Evolutionary conservation across 2,113 vertebrate species (phyloP).

Genomic region (Platysternon megacephalum): DNA sequence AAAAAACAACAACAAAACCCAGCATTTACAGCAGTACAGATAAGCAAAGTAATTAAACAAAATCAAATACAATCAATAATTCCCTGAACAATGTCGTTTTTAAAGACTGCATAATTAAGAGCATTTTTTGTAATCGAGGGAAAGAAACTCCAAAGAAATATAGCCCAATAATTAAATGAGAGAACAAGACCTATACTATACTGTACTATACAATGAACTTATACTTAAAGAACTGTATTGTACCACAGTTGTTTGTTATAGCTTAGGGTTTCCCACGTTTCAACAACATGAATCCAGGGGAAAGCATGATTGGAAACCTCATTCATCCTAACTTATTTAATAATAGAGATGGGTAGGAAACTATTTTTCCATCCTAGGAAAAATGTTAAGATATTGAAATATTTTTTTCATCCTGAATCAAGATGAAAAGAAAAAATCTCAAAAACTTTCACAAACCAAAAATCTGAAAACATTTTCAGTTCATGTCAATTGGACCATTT

Average conservation of each 20-base stretch:
- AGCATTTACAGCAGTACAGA: background rate
- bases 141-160: background rate
- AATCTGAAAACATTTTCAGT: too few species aligned
- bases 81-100: background rate
- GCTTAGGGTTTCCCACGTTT: background rate
- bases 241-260: background rate
- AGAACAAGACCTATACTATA: background rate
- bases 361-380: too few species aligned
- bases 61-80: background rate
- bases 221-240: too few species aligned
- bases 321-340: background rate
- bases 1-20: background rate
- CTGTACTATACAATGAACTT: background rate
- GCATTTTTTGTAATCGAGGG: background rate
- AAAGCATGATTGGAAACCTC: background rate
- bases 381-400: too few species aligned
- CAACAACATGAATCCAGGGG: too few species aligned
- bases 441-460: too few species aligned
- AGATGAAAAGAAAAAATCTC: too few species aligned
- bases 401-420: too few species aligned
- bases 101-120: background rate
- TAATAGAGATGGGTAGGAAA: background rate
- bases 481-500: too few species aligned
- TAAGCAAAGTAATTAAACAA: background rate
- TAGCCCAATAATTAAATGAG: background rate